Conservation (phyloP, 92 coral and sea anemone species). For the Parazoanthus swiftii region DNA sequence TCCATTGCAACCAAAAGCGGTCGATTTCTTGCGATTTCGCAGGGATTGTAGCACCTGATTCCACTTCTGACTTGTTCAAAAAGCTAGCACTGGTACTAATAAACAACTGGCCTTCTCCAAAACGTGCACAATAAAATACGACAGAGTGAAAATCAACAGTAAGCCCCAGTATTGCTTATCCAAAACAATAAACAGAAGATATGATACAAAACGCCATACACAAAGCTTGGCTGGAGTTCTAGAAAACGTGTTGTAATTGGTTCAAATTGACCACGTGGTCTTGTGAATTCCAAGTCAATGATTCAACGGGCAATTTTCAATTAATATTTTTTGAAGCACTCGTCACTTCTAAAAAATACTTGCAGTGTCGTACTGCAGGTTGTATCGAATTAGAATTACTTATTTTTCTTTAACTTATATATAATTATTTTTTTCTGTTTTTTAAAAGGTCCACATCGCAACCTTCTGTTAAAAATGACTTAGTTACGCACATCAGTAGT, state of each 20-base stretch:
- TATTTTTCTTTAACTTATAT: too few relatives aligned
- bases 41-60: neutral
- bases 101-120: neutral
- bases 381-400: too few relatives aligned
- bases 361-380: too few relatives aligned
- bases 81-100: neutral
- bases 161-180: neutral
- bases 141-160: neutral
- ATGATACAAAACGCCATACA: neutral
- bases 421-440: too few relatives aligned
- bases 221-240: conserved; percentile 1
- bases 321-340: neutral
- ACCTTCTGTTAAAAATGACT: too few relatives aligned
- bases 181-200: neutral
- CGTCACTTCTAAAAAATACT: neutral
- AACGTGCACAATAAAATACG: neutral
- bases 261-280: conserved; percentile 22
- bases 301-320: neutral
- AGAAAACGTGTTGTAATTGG: conserved; percentile 13
- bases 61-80: neutral
- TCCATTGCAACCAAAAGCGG: neutral
- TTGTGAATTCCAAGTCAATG: neutral
- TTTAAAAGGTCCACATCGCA: too few relatives aligned
- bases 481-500: too few relatives aligned
- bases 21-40: neutral